Evolutionary conservation across 2,797 vertebrate species (phyloP), one percentile per base, ranked within the genome.

Genomic region (Otolemur crassicaudatus): DNA sequence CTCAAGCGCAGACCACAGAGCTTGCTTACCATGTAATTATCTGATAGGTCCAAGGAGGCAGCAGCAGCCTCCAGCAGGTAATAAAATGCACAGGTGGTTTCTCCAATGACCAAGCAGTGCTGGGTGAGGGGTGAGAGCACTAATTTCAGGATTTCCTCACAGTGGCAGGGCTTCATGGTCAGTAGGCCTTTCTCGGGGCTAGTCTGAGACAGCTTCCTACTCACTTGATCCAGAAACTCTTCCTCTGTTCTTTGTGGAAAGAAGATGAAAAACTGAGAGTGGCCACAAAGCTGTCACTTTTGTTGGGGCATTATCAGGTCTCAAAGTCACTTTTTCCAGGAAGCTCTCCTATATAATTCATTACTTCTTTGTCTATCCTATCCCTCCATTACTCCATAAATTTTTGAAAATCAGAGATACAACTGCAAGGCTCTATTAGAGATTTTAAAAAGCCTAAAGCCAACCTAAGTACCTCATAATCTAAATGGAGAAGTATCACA

Each of bases 1-100:
- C 43, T 31, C 37, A 67, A 49, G 56, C 53, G 60, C 34, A 34
- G 17, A 90, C 10, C 23, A 25, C 61, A 29, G 69, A 63, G 76
- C 12, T 70, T 86, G 85, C 96, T 97, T 61, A 97, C 95, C 97
- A 97, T 96, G 53, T 97, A 96, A 93, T 96, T 96, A 34, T 97
- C 94, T 17, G 94, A 89, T 31, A 97, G 73, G 31, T 95, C 87
- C 92, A 97, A 81, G 65, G 96, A 95, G 81, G 96, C 97, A 2
- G 97, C 65, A 0, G 95, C 96, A 34, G 97, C 93, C 81, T 97
- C 97, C 69, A 97, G 90, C 75, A 97, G 87, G 81, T 97, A 97
- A 43, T 97, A 97, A 83, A 97, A 97, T 0, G 96, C 94, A 73
- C 90, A 96, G 0, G 70, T n/a, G 40, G 27, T 83, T 75, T 97